Evolutionary conservation across 2,888 invertebrate species (phyloP).

Genomic region (Macrosoma leucophasiata): DNA sequence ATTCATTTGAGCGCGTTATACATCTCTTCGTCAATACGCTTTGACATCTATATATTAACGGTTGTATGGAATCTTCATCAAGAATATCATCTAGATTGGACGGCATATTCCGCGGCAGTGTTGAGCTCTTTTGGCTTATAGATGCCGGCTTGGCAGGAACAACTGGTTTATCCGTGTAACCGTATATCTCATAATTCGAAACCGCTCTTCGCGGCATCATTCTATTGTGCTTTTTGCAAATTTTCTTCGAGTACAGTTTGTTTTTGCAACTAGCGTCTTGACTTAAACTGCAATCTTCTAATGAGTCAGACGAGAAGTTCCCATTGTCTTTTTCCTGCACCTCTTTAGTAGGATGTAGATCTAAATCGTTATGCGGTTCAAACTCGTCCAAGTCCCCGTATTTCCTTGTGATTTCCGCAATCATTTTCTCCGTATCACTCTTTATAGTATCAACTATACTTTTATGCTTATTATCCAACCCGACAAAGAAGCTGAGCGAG

Average conservation of each 20-base stretch:
- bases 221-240: slow-evolving; percentile 72
- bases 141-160: slow-evolving; percentile 55
- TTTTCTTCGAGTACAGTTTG: slow-evolving; percentile 68
- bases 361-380: slow-evolving; percentile 52
- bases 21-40: slow-evolving; percentile 73
- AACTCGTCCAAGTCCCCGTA: slow-evolving; percentile 78
- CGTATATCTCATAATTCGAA: slow-evolving; percentile 86
- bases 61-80: slow-evolving; percentile 58
- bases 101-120: slow-evolving; percentile 69
- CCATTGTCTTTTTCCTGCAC: slow-evolving; percentile 74
- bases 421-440: slow-evolving; percentile 79
- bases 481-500: slow-evolving; percentile 80
- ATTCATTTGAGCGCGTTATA: slow-evolving; percentile 76
- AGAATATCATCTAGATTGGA: slow-evolving; percentile 70
- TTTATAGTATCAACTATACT: slow-evolving; percentile 78
- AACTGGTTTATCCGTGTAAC: slow-evolving; percentile 55
- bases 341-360: slow-evolving; percentile 58
- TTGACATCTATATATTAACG: slow-evolving; percentile 67
- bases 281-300: slow-evolving; percentile 81
- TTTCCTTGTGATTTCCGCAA: slow-evolving; percentile 78
- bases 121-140: slow-evolving; percentile 64
- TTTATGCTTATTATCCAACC: slow-evolving; percentile 66
- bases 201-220: slow-evolving; percentile 79
- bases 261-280: slow-evolving; percentile 70
- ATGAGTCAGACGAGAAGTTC: slow-evolving; percentile 86